phyloP scores from a whole-genome alignment of 2,888 invertebrate genomes.

The Agrochola lota region DNA sequence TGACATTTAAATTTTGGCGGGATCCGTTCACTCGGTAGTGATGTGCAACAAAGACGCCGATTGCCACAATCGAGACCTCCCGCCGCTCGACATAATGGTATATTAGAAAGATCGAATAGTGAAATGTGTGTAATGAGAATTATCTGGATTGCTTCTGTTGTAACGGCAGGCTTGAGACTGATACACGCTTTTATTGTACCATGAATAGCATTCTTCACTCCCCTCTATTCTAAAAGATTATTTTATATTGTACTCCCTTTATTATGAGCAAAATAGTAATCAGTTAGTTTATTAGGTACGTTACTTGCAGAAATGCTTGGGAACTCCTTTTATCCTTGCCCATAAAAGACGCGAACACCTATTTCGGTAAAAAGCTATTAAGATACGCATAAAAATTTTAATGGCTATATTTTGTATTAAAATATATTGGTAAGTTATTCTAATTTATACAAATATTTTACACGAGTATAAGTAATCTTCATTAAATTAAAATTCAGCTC shows the following conservation, averaged over 20 bases:
- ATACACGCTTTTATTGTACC: conserved; percentile 83
- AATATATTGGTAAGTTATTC: conserved; percentile 67
- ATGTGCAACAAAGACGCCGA: conserved; percentile 88
- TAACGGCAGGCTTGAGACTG: conserved; percentile 83
- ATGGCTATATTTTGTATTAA: conserved; percentile 64
- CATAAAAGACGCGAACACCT: conserved; percentile 68
- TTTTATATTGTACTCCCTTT: conserved; percentile 86
- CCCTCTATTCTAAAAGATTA: conserved; percentile 86
- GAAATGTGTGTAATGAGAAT: conserved; percentile 90
- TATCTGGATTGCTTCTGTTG: conserved; percentile 89
- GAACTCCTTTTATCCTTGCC: conserved; percentile 72
- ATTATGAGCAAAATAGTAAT: conserved; percentile 86
- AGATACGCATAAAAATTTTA: conserved; percentile 54
- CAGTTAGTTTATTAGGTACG: conserved; percentile 87
- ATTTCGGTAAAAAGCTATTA: conserved; percentile 68
- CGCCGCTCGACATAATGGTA: conserved; percentile 85
- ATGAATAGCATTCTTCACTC: conserved; percentile 87
- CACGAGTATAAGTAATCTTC: conserved; percentile 67
- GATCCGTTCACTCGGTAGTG: conserved; percentile 85
- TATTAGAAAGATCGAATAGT: conserved; percentile 87
- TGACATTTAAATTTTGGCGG: conserved; percentile 91
- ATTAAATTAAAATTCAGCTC: conserved; percentile 78
- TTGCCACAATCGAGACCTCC: conserved; percentile 86
- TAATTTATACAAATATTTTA: conserved; percentile 71
- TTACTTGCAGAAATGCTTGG: conserved; percentile 85